Base-by-base conservation (phyloP, 1,140 invertebrate genomes). In the Idris sp. region DNA sequence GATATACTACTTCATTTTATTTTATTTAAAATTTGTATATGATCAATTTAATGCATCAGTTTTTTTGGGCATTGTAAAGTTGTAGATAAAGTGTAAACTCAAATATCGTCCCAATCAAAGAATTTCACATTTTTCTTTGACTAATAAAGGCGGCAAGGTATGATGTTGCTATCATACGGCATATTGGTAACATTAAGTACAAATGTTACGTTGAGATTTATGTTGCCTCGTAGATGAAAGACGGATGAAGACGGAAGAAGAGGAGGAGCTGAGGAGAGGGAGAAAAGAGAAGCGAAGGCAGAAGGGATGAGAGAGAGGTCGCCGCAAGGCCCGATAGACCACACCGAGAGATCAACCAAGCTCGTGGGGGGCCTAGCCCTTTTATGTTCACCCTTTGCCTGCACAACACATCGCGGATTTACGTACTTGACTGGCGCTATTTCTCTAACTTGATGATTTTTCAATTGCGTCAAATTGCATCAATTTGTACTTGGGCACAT, bases 131-230 rank as follows among this genome's bases (percentile, higher is more conserved):
- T 25, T 15, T 18, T 9, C 30, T n/a, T n/a, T n/a, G 59, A 31
- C 71, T 83, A 83, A 83, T 83, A 83, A 83, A 76, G 44, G 49
- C 53, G 25, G 62, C 8, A 59, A 67, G 58, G 44, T 22, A 56
- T n/a, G 49, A 58, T 68, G 31, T 51, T 56, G 53, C 26, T 53
- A 77, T 78, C 71, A 79, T 80, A 74, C 81, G 78, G 81, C 71
- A 83, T 85, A 85, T 84, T 84, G 83, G 83, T 80, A 84, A 83
- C 79, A 84, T 83, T 80, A 81, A 81, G 83, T 83, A 83, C 84
- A 84, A 86, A 84, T 82, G 80, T 81, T 80, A 81, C 78, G 78
- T 73, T 36, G 78, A 84, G 83, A 86, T 86, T 86, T 86, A 86
- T 86, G 83, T 69, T 30, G 58, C 59, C 74, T 76, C 46, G 38